Conservation (phyloP, 2,113 vertebrate species). For the Phylloscopus whistleri region DNA sequence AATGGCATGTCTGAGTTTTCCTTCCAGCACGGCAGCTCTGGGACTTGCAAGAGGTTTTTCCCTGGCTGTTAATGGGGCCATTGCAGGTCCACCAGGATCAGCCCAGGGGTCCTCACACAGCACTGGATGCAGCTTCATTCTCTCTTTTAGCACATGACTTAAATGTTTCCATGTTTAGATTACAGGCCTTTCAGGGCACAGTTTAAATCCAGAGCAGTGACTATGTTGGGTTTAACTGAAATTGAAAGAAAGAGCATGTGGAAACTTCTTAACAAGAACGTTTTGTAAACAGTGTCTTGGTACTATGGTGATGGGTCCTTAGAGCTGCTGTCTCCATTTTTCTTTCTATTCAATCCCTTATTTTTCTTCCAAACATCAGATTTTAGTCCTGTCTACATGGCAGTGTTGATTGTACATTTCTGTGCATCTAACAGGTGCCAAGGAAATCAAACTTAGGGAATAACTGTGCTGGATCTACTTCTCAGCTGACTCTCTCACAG, state of each 20-base stretch:
- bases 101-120: background rate
- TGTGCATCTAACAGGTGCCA: background rate
- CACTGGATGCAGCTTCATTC: background rate
- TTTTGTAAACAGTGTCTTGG: constrained; percentile 45
- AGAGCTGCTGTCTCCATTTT: background rate
- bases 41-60: background rate
- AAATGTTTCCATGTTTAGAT: constrained; percentile 53
- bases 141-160: background rate
- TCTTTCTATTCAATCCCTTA: background rate
- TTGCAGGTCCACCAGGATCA: background rate
- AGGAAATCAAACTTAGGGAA: background rate
- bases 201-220: constrained; percentile 19
- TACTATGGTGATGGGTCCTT: constrained; percentile 29
- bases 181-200: background rate
- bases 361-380: constrained; percentile 25
- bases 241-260: constrained; percentile 10
- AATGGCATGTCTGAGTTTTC: background rate
- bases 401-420: background rate
- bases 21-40: background rate
- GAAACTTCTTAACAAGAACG: constrained; percentile 20
- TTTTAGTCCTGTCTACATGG: background rate
- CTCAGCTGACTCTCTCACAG: background rate
- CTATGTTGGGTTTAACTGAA: constrained; percentile 6
- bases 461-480: background rate
- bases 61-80: fast-evolving